Evolutionary conservation across 2,113 vertebrate genomes (phyloP), one percentile per base, ranked within the genome.

Genomic region (Mobula hypostoma): DNA sequence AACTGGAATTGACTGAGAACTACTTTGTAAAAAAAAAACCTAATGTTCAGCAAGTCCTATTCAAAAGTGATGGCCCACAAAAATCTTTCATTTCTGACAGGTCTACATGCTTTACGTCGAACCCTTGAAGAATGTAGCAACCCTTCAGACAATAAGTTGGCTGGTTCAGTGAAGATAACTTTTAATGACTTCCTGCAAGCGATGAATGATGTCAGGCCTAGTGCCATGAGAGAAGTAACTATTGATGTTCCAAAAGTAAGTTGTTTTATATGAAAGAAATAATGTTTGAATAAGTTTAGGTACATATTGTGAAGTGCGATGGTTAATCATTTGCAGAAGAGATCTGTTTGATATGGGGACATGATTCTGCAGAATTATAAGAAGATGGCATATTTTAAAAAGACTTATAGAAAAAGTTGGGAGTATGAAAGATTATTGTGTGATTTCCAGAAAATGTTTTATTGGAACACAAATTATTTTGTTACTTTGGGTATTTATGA

Each of bases 171-270:
- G 96, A 96, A 95, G 78, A 97, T 99, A 95, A 96, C 97, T 48
- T 94, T 97, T 94, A 96, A 95, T 94, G 99, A 99, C 96, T 98
- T 99, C 94, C 97, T 97, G 95, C 97, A 97, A 97, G 98, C 97
- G 70, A 97, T 98, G 98, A 97, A 97, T 19, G 97, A 97, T 24
- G 97, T 99, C 95, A 98, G 98, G 95, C 99, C 99, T 95, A 99
- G 99, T 2, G 99, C 99, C 94, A 99, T 99, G 99, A 98, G 99
- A 95, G 99, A 99, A 95, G 98, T 99, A 87, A 98, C 98, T 74
- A 96, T 99, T 4, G 99, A 99, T 94, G 97, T 99, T 76, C 99
- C 99, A 94, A 99, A 98, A 97, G 99, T 99, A 96, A 97, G 97
- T 97, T 85, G 68, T 95, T 94, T 80, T 88, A 94, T 1, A 77